Conservation (phyloP, 2,888 invertebrate genomes). For the Sinotaia quadrata region DNA sequence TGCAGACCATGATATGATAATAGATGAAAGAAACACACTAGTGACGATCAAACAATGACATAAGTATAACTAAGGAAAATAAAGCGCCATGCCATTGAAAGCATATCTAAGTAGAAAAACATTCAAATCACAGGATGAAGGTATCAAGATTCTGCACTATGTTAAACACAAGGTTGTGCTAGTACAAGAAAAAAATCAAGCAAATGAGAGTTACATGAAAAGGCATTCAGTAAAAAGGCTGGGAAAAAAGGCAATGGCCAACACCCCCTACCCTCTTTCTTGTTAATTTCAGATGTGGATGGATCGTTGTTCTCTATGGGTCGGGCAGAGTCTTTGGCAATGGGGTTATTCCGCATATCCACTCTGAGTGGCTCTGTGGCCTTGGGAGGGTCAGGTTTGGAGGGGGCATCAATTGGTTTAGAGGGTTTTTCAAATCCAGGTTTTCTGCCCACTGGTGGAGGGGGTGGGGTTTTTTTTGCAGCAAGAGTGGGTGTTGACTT, state of each 20-base stretch:
- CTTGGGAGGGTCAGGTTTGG: conserved; percentile 37
- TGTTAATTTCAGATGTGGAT: neutral
- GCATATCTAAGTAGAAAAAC: too few species aligned
- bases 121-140: too few species aligned
- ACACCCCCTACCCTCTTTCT: conserved; percentile 10
- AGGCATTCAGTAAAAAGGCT: too few species aligned
- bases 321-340: conserved; percentile 4
- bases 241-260: neutral
- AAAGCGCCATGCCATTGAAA: too few species aligned
- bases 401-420: conserved; percentile 41
- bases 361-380: conserved; percentile 15
- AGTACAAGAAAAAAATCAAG: too few species aligned
- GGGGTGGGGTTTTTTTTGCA: conserved; percentile 60
- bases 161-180: too few species aligned
- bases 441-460: conserved; percentile 69
- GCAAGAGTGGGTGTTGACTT: conserved; percentile 7
- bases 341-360: conserved; percentile 7
- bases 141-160: too few species aligned
- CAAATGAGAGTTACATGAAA: too few species aligned
- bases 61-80: too few species aligned
- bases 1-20: too few species aligned
- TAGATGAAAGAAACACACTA: too few species aligned
- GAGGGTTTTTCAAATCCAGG: conserved; percentile 39
- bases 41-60: too few species aligned
- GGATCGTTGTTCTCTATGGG: conserved; percentile 15